These are phyloP conservation scores for Haliaeetus vocifer DNA, from an alignment of 2,797 vertebrate genomes.

Conservation along the genomic window DNA sequence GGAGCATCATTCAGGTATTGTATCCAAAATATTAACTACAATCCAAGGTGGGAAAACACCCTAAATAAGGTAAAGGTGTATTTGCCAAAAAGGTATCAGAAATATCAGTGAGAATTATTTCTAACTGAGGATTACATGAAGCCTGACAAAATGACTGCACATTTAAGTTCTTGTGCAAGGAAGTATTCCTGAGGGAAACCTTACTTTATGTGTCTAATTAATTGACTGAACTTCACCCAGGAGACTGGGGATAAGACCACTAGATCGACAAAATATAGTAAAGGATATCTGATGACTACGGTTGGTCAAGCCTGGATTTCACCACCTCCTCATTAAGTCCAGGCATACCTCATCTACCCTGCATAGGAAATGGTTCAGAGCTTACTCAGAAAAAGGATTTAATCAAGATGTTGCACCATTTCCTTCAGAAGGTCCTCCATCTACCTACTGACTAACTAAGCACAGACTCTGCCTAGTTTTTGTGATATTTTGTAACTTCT, in stretches of 20 bases:
- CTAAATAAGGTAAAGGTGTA: neutral
- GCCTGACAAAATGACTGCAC: neutral
- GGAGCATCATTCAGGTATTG: neutral
- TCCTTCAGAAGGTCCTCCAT: neutral
- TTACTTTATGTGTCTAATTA: neutral
- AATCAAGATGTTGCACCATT: neutral
- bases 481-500: neutral
- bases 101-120: neutral
- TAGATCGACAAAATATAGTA: neutral
- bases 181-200: neutral
- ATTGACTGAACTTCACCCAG: neutral
- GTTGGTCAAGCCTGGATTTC: neutral
- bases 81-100: neutral
- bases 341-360: neutral
- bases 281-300: neutral
- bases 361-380: neutral
- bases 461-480: neutral
- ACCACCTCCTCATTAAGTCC: neutral
- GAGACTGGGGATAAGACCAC: neutral
- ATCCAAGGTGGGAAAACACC: neutral
- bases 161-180: neutral
- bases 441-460: neutral
- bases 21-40: neutral
- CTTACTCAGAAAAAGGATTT: slow-evolving; percentile 22
- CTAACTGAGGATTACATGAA: neutral